phyloP scores from a whole-genome alignment of 2,888 invertebrate species.

The Cantharis nigra region DNA sequence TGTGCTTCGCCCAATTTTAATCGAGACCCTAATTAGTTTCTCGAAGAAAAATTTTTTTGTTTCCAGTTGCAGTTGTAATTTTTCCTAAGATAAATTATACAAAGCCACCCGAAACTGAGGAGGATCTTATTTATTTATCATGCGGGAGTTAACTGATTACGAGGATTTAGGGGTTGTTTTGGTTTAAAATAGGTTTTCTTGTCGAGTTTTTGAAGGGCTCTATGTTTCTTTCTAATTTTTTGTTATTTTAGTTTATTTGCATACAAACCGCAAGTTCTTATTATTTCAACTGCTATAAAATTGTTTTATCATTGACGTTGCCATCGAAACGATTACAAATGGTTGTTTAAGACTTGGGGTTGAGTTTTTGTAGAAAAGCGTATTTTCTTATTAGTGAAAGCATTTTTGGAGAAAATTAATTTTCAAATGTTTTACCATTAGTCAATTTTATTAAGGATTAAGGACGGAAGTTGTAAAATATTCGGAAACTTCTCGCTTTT shows the following conservation, averaged over 20 bases:
- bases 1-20: background rate
- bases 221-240: background rate
- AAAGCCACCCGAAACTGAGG: background rate
- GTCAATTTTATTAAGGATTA: slow-evolving; percentile 16
- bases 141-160: background rate
- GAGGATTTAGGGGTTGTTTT: background rate
- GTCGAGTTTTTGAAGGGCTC: background rate
- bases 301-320: background rate
- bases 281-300: background rate
- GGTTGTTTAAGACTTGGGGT: background rate
- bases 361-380: background rate
- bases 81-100: background rate
- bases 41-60: background rate
- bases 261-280: background rate
- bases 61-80: background rate
- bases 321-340: background rate
- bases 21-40: background rate
- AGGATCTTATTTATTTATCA: background rate
- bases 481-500: slow-evolving; percentile 12
- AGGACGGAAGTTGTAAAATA: slow-evolving; percentile 19
- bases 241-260: background rate
- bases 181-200: background rate
- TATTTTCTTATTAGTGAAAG: background rate
- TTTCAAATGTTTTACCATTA: slow-evolving; percentile 2
- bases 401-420: background rate